Evolutionary conservation across 2,888 invertebrate species (phyloP), one percentile per base, ranked within the genome.

Genomic region (Druceiella hillmani): DNA sequence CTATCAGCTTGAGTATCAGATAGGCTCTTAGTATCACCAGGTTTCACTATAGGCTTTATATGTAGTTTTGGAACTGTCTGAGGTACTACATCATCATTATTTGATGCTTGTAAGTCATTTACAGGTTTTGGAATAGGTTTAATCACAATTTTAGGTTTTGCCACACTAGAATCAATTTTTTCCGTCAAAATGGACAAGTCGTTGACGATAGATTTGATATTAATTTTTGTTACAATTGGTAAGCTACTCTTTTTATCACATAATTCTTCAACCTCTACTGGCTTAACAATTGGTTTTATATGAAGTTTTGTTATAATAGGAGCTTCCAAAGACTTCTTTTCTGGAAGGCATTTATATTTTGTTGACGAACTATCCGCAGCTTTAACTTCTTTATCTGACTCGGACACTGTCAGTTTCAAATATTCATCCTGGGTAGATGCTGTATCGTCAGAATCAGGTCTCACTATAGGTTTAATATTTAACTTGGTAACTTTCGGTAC

Each of bases 391-490:
- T 27, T 12, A 27, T n/a, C n/a, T n/a, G n/a, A n/a, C n/a, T n/a
- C n/a, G n/a, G n/a, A n/a, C n/a, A n/a, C n/a, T n/a, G n/a, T n/a
- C n/a, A n/a, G n/a, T n/a, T n/a, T n/a, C n/a, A n/a, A 68, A 50
- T 60, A 67, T 43, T 27, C 27, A 27, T 64, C 63, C 50, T 66
- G 67, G 57, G 68, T 68, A 47, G 66, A 66, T 44, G 67, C 65
- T 50, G 64, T 65, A 51, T 66, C 68, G 51, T 65, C 68, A 43
- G 62, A 61, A 56, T 67, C 63, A 7, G 73, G 74, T 59, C 74
- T 74, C 55, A 72, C 54, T 53, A 75, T 70, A 55, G 74, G 74
- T 61, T 75, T 75, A 58, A 75, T 75, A 55, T 67, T 71, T 56
- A 71, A 52, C 65, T 69, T 71, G 56, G 65, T 66, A 54, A 71